Conservation (phyloP, 1,140 invertebrate species). For the Hydropsyche tenuis region DNA sequence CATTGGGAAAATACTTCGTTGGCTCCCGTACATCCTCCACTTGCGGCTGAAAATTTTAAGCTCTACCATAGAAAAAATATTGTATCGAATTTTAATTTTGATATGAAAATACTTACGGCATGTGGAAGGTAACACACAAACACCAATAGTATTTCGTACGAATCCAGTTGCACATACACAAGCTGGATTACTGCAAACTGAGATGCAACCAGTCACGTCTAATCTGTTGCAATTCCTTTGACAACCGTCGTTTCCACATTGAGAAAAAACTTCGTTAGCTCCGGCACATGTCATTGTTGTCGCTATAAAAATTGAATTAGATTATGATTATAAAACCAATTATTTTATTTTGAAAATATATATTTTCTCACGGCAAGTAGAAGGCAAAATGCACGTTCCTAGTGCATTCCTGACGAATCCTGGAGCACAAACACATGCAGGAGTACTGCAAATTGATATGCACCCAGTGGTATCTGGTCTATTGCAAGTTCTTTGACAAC, state of each 20-base stretch:
- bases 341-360: neutral
- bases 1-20: constrained; percentile 8
- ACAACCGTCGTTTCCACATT: neutral
- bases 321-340: neutral
- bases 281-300: neutral
- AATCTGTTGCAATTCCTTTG: neutral
- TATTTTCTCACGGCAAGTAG: constrained; percentile 1
- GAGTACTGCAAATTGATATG: neutral
- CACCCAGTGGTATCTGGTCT: neutral
- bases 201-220: neutral
- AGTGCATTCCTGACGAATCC: constrained; percentile 32
- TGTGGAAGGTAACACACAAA: neutral
- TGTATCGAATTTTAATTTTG: too few relatives aligned
- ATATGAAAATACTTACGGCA: neutral
- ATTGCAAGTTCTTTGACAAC: constrained; percentile 37
- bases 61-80: too few relatives aligned
- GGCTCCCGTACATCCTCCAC: neutral
- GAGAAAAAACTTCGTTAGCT: neutral
- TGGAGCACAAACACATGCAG: constrained; percentile 32
- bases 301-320: neutral
- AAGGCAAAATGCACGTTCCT: constrained; percentile 21
- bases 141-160: neutral
- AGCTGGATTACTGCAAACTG: neutral
- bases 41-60: too few relatives aligned
- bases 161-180: neutral